Evolutionary conservation across 2,888 invertebrate species (phyloP).

Genomic region (Lycia hirtaria): DNA sequence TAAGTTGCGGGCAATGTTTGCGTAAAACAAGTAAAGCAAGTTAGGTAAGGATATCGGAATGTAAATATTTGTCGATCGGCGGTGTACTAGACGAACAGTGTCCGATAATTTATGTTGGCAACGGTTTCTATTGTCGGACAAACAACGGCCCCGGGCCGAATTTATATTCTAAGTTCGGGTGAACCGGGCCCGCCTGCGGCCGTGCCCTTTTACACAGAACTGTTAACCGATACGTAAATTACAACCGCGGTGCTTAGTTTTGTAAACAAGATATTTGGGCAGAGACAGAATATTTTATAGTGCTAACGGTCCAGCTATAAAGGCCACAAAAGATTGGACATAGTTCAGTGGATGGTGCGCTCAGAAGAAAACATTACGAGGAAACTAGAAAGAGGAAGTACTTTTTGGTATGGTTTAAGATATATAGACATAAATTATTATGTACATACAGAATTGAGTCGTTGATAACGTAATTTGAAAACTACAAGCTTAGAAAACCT

Average conservation of each 20-base stretch:
- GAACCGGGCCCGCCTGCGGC: slow-evolving; percentile 58
- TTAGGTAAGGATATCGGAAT: slow-evolving; percentile 47
- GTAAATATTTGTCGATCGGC: slow-evolving; percentile 70
- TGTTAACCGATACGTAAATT: slow-evolving; percentile 59
- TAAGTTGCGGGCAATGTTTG: slow-evolving; percentile 12
- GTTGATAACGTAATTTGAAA: no score
- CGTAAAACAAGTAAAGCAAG: slow-evolving; percentile 12
- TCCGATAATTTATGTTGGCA: slow-evolving; percentile 75
- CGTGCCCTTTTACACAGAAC: slow-evolving; percentile 58
- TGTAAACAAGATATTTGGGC: slow-evolving; percentile 44
- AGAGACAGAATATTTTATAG: no score
- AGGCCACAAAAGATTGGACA: no score
- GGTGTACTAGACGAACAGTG: slow-evolving; percentile 69
- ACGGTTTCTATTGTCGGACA: slow-evolving; percentile 70
- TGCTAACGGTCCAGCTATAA: slow-evolving; percentile 43
- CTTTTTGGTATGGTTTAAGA: no score
- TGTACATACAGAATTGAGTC: no score
- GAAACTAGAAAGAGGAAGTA: no score
- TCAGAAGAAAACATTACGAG: no score
- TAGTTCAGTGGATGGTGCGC: no score
- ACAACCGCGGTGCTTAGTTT: slow-evolving; percentile 47
- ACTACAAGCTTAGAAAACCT: no score
- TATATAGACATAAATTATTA: no score
- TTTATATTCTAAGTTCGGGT: slow-evolving; percentile 75
- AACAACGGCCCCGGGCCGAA: slow-evolving; percentile 68